These are phyloP conservation scores for Oryzias woworae DNA, from an alignment of 2,113 vertebrate genomes.

Conservation along the genomic window DNA sequence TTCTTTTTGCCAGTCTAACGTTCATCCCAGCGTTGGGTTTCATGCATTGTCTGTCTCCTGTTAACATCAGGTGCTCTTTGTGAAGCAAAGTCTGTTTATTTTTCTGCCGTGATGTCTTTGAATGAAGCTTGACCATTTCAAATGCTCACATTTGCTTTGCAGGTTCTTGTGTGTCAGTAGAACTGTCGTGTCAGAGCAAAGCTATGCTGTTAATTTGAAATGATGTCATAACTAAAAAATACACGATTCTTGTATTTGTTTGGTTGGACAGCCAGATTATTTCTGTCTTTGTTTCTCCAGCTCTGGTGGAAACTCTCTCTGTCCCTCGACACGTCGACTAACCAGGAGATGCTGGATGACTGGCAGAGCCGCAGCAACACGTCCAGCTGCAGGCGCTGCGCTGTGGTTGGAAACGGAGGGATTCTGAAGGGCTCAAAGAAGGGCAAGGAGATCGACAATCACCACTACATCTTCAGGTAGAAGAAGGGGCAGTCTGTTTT, in stretches of 20 bases:
- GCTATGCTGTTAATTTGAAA: too few relatives aligned
- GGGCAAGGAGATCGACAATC: slow-evolving; percentile 79
- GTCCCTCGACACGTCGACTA: slow-evolving; percentile 71
- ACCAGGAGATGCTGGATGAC: slow-evolving; percentile 72
- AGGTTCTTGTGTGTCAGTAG: too few relatives aligned
- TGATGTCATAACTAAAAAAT: too few relatives aligned
- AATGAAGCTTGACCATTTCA: too few relatives aligned
- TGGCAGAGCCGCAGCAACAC: slow-evolving; percentile 37
- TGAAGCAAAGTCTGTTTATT: too few relatives aligned
- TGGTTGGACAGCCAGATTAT: not conserved
- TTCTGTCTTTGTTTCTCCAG: slow-evolving; percentile 48
- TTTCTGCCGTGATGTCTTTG: too few relatives aligned
- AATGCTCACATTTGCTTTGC: too few relatives aligned
- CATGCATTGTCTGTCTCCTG: too few relatives aligned
- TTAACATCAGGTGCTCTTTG: too few relatives aligned
- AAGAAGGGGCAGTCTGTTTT: not conserved
- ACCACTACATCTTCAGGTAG: slow-evolving; percentile 84
- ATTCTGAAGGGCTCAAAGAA: slow-evolving; percentile 76
- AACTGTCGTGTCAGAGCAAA: too few relatives aligned
- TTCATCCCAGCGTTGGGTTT: too few relatives aligned
- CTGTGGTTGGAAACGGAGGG: slow-evolving; percentile 78
- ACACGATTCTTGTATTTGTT: not conserved
- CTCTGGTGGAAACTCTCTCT: slow-evolving; percentile 60
- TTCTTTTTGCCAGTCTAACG: too few relatives aligned
- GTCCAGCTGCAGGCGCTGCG: slow-evolving; percentile 64